A percentile compares a stretch with the other conserved stretches of the same genome.
Conservation (phyloP, 2,797 vertebrate species). For the Tangara arthus region DNA sequence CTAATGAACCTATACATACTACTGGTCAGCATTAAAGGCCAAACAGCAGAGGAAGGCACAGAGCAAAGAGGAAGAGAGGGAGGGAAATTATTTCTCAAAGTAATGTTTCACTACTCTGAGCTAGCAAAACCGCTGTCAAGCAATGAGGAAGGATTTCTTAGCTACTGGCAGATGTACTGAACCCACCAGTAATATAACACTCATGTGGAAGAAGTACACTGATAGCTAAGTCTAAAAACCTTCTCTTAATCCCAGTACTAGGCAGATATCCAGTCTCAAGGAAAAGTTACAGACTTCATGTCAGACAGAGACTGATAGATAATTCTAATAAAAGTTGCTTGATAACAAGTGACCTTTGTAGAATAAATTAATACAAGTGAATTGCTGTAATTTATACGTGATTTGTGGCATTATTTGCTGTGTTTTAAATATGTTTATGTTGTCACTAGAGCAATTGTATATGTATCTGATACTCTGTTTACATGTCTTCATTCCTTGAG, state of each 20-base stretch:
- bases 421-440: background rate
- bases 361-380: background rate
- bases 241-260: background rate
- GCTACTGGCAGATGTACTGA: background rate
- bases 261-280: background rate
- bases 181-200: background rate
- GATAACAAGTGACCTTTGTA: background rate
- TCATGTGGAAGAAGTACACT: background rate
- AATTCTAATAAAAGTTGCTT: background rate
- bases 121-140: background rate
- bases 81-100: background rate
- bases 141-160: background rate
- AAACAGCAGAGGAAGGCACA: background rate
- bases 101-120: background rate
- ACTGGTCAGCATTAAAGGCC: conserved; percentile 37
- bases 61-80: background rate
- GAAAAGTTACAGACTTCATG: background rate
- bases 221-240: background rate
- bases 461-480: background rate
- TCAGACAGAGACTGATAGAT: background rate
- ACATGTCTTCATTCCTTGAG: background rate
- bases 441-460: background rate
- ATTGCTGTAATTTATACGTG: background rate
- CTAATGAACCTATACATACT: conserved; percentile 44
- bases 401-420: background rate